Conservation (phyloP, 2,888 invertebrate genomes). For the Theristus sp. region DNA sequence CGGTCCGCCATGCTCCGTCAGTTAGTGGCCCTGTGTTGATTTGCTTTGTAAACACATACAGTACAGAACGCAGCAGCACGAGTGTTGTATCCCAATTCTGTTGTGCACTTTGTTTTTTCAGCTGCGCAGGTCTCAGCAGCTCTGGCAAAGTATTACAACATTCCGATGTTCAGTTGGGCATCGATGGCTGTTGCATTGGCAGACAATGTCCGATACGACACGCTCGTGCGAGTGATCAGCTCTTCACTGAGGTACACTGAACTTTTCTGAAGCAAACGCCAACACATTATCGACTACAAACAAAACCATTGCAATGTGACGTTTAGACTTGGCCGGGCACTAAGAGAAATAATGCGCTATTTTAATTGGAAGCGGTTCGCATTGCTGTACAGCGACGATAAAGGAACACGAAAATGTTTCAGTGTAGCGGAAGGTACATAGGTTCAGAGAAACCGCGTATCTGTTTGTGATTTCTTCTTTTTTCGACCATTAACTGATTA, state of each 20-base stretch:
- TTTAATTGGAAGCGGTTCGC: constrained; percentile 6
- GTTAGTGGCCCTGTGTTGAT: neutral
- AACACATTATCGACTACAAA: too few relatives aligned
- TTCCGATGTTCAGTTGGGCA: constrained; percentile 7
- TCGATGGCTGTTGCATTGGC: constrained; percentile 1
- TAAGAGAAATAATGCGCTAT: neutral
- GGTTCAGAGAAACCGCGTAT: too few relatives aligned
- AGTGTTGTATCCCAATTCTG: too few relatives aligned
- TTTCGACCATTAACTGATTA: too few relatives aligned
- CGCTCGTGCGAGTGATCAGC: constrained; percentile 3
- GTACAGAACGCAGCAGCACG: too few relatives aligned
- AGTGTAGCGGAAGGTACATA: constrained; percentile 5
- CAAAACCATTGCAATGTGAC: too few relatives aligned
- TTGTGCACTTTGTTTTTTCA: neutral
- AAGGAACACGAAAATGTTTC: constrained; percentile 1
- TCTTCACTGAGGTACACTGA: constrained; percentile 1
- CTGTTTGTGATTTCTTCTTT: too few relatives aligned
- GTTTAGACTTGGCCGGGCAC: constrained; percentile 4
- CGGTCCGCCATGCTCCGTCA: neutral
- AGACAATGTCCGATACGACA: neutral
- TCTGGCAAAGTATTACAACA: constrained; percentile 3
- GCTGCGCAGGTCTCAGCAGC: constrained; percentile 3
- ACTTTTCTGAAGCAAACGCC: neutral
- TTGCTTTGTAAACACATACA: neutral
- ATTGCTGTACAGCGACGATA: constrained; percentile 3